Evolutionary conservation across 2,888 invertebrate genomes (phyloP), one percentile per base, ranked within the genome.

Genomic region (Cylloceria caligata): DNA sequence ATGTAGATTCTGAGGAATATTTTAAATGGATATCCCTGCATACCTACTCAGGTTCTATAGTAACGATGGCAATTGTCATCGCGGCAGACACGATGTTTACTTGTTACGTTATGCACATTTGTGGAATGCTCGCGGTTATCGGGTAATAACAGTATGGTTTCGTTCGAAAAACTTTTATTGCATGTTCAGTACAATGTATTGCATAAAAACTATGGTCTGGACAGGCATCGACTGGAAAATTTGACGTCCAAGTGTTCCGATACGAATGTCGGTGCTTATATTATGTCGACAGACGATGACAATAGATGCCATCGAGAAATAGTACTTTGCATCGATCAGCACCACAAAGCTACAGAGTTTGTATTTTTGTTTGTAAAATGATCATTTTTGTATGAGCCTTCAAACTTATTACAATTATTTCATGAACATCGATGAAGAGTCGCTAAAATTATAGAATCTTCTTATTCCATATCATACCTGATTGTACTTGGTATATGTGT

Each of bases 1-100:
- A 52, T 11, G 52, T 52, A 6, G 52, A 52, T 52, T 24, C 52
- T 11, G 52, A 52, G 3, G 13, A 52, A 52, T 27, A 52, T 52
- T 52, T 52, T 11, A 11, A 24, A 24, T 24, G 24, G 24, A 79
- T 79, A 65, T 13, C 49, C 13, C 34, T 79, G 6, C 79, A 79
- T 62, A 49, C 73, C 5, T 79, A 79, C 19, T 19, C 34, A 11
- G 52, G 16, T 11, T 45, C 64, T 21, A 2, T 39, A n/a, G 21
- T 73, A 34, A n/a, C 24, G 6, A 16, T 52, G 11, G 5, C 24
- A 7, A 73, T 36, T 3, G 24, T 64, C 16, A n/a, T 30, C 3
- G 30, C 30, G 3, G 3, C 30, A 30, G 30, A 30, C 30, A 30
- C 30, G 30, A 30, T 30, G 64, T 68, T 68, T 7, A 49, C 19